A percentile compares a stretch with the other conserved stretches of the same genome.
Evolutionary conservation across 1,140 invertebrate genomes (phyloP).

Genomic region (Trialeurodes vaporariorum): DNA sequence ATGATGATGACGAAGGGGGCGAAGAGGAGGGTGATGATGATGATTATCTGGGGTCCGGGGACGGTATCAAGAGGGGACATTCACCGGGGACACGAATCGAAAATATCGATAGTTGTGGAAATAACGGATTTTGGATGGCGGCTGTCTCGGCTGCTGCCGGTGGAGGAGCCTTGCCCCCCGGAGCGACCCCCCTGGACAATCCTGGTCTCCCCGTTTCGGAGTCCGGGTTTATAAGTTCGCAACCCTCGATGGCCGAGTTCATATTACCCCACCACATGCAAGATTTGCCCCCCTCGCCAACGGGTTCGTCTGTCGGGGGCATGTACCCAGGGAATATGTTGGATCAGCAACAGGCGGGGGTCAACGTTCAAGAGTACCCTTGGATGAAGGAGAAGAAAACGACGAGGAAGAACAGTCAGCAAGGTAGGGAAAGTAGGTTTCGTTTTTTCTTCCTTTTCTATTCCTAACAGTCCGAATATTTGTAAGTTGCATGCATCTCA

Average conservation of each 20-base stretch:
- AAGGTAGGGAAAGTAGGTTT: conserved; percentile 50
- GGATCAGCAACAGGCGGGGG: conserved; percentile 14
- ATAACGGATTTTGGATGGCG: conserved; percentile 42
- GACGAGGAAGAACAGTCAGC: conserved; percentile 73
- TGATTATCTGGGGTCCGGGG: conserved; percentile 8
- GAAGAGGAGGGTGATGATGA: conserved; percentile 13
- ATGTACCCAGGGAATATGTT: conserved; percentile 15
- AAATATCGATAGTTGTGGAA: conserved; percentile 15
- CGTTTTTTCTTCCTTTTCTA: background rate
- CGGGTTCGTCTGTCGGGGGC: conserved; percentile 30
- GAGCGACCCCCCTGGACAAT: conserved; percentile 31
- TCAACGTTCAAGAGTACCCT: conserved; percentile 68
- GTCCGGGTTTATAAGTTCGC: conserved; percentile 82
- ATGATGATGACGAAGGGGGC: conserved; percentile 15
- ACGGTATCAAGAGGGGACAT: conserved; percentile 12
- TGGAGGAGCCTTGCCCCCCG: conserved; percentile 35
- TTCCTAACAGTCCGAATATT: no score
- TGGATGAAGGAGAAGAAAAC: conserved; percentile 99
- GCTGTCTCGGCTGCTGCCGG: conserved; percentile 40
- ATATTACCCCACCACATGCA: conserved; percentile 59
- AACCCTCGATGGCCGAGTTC: conserved; percentile 87
- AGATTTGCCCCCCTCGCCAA: conserved; percentile 42
- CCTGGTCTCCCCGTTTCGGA: conserved; percentile 42
- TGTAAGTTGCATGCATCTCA: no score
- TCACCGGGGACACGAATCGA: conserved; percentile 10